These are phyloP conservation scores for Macaca mulatta DNA, from an alignment of 2,113 vertebrate species.

Conservation along the genomic window DNA sequence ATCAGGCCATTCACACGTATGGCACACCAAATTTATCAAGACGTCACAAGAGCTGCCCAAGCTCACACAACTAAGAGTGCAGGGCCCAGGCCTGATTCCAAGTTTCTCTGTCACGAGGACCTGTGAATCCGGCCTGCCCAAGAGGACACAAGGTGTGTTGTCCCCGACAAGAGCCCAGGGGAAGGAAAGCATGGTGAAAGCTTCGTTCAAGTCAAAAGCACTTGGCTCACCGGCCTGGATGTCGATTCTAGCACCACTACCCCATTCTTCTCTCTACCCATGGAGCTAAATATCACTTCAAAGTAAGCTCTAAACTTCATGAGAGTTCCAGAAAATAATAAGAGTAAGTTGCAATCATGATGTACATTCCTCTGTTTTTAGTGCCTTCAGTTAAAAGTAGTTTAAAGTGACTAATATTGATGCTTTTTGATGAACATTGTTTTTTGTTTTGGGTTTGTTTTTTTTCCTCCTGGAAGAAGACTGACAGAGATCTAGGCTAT, in stretches of 20 bases:
- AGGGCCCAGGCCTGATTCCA: background rate
- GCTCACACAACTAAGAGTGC: background rate
- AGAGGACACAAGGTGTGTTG: background rate
- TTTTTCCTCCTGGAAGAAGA: background rate
- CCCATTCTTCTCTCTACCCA: background rate
- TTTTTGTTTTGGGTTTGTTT: too few species aligned
- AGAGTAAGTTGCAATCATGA: background rate
- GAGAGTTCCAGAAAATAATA: background rate
- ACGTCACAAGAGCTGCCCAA: background rate
- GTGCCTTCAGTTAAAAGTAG: background rate
- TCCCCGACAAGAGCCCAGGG: background rate
- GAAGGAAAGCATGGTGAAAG: background rate
- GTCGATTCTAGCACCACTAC: background rate
- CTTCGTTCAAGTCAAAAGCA: background rate
- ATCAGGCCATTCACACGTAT: background rate
- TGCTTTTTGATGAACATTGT: background rate
- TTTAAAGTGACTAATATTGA: constrained; percentile 1
- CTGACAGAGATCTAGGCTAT: background rate
- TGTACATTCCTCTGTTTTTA: background rate
- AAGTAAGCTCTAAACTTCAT: background rate
- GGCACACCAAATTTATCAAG: background rate
- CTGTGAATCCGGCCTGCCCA: background rate
- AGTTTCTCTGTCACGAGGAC: background rate
- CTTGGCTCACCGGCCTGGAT: background rate
- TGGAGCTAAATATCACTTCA: background rate